Percentiles rank a stretch among this genome's conserved stretches.
Evolutionary conservation across 2,113 vertebrate genomes (phyloP).

Genomic region (Probosciger aterrimus): DNA sequence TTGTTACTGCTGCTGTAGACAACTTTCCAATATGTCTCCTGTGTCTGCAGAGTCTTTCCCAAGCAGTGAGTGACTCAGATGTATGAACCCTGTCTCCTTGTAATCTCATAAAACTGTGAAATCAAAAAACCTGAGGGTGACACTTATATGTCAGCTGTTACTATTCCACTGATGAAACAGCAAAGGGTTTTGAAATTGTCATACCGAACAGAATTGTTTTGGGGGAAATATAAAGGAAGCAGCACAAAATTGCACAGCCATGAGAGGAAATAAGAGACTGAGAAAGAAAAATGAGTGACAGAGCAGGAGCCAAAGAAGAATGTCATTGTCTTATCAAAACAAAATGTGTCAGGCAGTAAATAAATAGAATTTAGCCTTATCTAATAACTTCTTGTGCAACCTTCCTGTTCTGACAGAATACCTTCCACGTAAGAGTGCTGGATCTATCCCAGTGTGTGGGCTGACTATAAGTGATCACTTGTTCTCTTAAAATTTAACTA

Average conservation of each 20-base stretch:
- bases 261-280: not conserved
- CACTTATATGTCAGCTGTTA: not conserved
- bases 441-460: not conserved
- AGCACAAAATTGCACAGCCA: not conserved
- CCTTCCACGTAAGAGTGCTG: not conserved
- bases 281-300: not conserved
- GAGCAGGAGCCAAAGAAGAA: not conserved
- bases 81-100: not conserved
- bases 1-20: not conserved
- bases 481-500: not conserved
- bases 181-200: not conserved
- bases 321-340: not conserved
- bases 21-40: conserved; percentile 30
- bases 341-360: not conserved
- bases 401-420: not conserved
- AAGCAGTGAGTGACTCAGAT: conserved; percentile 42
- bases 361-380: not conserved
- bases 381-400: not conserved
- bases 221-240: not conserved
- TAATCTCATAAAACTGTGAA: not conserved
- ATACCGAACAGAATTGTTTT: not conserved
- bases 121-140: not conserved
- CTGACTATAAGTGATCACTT: not conserved
- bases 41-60: not conserved
- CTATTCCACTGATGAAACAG: not conserved